Percentiles rank a stretch among this genome's conserved stretches.
Evolutionary conservation across 2,113 vertebrate genomes (phyloP).

Genomic region (Strix aluco): DNA sequence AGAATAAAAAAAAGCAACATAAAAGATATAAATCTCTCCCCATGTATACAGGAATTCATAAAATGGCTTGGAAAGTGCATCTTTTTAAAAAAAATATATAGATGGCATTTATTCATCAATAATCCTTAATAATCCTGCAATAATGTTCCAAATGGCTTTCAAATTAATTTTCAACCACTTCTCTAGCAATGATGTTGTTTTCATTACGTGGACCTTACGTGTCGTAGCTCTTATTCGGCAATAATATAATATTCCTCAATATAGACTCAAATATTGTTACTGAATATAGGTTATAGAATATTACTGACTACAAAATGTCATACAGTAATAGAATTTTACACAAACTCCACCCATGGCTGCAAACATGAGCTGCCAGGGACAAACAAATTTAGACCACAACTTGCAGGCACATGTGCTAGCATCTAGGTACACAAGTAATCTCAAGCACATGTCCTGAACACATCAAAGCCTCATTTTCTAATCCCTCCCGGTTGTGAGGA

Average conservation of each 20-base stretch:
- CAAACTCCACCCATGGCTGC: not conserved
- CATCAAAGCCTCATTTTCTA: slow-evolving; percentile 36
- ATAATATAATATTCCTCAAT: not conserved
- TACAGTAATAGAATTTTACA: not conserved
- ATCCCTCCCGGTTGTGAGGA: slow-evolving; percentile 1
- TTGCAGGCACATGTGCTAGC: slow-evolving; percentile 8
- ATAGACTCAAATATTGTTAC: not conserved
- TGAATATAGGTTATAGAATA: not conserved
- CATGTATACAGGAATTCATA: not conserved
- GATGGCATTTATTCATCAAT: not conserved
- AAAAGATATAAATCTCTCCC: not conserved
- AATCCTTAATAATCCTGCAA: not conserved
- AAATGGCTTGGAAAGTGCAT: not conserved
- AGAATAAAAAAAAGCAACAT: not conserved
- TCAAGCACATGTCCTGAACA: slow-evolving; percentile 13
- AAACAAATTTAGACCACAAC: slow-evolving; percentile 5
- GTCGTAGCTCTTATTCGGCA: not conserved
- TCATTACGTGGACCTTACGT: not conserved
- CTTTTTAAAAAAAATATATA: not conserved
- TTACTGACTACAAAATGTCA: not conserved
- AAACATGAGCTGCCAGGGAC: not conserved
- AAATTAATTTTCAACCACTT: not conserved
- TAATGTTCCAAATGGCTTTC: not conserved
- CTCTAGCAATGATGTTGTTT: not conserved
- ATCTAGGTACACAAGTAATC: slow-evolving; percentile 27